Conservation (phyloP, 2,113 vertebrate species). For the Colinus virginianus region DNA sequence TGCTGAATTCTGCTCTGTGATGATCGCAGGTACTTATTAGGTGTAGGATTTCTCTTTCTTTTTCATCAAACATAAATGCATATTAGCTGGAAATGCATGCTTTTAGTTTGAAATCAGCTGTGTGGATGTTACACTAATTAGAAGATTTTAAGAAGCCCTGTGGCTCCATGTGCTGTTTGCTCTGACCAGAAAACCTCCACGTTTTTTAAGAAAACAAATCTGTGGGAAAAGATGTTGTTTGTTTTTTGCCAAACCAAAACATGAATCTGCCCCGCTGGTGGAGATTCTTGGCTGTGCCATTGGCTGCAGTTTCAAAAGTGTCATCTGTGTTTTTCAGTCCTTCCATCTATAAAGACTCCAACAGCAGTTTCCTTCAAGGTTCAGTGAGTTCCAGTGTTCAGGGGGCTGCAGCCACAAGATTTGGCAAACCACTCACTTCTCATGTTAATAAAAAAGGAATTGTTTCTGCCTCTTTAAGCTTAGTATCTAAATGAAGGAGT, state of each 20-base stretch:
- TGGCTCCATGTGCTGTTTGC: slow-evolving; percentile 35
- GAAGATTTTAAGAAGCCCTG: slow-evolving; percentile 48
- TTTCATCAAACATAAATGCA: slow-evolving; percentile 23
- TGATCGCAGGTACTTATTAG: not conserved
- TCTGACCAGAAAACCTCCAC: slow-evolving; percentile 47
- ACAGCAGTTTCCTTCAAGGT: slow-evolving; percentile 64
- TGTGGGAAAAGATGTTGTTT: slow-evolving; percentile 49
- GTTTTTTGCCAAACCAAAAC: slow-evolving; percentile 48
- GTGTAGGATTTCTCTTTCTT: not conserved
- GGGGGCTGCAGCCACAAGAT: slow-evolving; percentile 58
- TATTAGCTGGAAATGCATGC: slow-evolving; percentile 32
- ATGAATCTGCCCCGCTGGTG: slow-evolving; percentile 25
- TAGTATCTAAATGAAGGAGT: slow-evolving; percentile 21
- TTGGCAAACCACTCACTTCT: slow-evolving; percentile 49
- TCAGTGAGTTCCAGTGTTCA: slow-evolving; percentile 37
- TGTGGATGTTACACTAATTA: slow-evolving; percentile 41
- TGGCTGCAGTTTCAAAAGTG: slow-evolving; percentile 48
- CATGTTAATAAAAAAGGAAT: slow-evolving; percentile 57
- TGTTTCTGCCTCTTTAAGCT: slow-evolving; percentile 59
- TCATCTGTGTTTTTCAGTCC: slow-evolving; percentile 45
- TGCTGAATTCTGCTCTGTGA: not conserved
- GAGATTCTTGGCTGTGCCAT: slow-evolving; percentile 26
- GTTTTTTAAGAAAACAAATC: slow-evolving; percentile 51
- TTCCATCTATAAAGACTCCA: slow-evolving; percentile 54
- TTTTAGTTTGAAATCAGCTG: slow-evolving; percentile 39